phyloP scores from a whole-genome alignment of 2,113 vertebrate genomes.

The Tichodroma muraria region DNA sequence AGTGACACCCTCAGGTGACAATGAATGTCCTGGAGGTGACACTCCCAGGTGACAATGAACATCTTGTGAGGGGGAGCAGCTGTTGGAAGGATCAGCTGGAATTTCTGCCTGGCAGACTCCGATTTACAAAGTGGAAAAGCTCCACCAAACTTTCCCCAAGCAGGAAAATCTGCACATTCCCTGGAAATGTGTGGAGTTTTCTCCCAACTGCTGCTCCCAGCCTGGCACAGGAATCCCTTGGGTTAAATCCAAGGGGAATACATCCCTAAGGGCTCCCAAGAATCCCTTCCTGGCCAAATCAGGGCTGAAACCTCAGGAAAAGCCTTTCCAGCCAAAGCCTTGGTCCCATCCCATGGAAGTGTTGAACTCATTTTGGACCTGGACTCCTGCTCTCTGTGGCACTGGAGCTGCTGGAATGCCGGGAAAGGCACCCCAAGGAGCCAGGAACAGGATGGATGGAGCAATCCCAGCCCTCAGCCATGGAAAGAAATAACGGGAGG shows the following conservation, averaged over 20 bases:
- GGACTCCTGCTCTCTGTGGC: neutral
- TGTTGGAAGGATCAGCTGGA: neutral
- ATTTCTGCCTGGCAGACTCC: neutral
- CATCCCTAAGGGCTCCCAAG: neutral
- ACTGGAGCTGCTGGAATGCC: fast-evolving
- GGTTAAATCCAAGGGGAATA: neutral
- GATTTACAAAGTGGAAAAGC: too few species aligned
- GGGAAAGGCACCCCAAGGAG: neutral
- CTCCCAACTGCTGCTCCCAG: neutral
- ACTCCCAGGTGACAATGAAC: neutral
- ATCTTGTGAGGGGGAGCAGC: neutral
- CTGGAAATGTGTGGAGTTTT: neutral
- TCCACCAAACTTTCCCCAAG: neutral
- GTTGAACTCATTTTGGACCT: neutral
- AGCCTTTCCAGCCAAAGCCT: neutral
- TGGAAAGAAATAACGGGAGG: fast-evolving
- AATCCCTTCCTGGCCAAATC: neutral
- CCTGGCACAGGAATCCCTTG: neutral
- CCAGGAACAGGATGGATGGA: neutral
- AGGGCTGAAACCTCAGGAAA: neutral
- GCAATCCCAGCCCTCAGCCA: neutral
- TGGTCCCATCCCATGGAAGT: neutral
- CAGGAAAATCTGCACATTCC: neutral
- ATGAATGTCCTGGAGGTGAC: neutral
- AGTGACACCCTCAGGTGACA: neutral